Evolutionary conservation across 64 coral and sea anemone genomes (phyloP), one percentile per base, ranked within the genome.

Genomic region (Montipora sp.): DNA sequence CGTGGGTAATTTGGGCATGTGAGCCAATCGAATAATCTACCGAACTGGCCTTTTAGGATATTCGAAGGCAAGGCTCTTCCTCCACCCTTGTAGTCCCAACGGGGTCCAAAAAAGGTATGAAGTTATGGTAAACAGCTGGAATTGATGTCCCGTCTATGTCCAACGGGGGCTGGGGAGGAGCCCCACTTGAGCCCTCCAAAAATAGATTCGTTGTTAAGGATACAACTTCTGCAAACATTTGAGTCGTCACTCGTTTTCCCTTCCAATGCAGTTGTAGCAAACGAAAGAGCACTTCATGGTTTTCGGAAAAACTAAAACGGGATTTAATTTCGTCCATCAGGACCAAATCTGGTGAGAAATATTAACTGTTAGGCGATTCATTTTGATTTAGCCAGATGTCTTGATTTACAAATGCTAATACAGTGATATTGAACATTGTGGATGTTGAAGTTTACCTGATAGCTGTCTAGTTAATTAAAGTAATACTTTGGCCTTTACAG

Each of bases 301-400:
- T 21, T 92, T 96, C 19, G 95, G 95, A 48, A 94, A 94, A 68
- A 24, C 69, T 59, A 94, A 90, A 66, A 67, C 92, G 8, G 89
- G 95, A 48, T 96, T 66, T 24, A 98, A 98, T 60, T 98, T 98
- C 43, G 97, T 98, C 11, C 89, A 92, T 44, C 94, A 95, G 77
- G 97, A 98, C 83, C 97, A 98, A 87, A 98, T 98, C 27, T 98
- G 97, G 97, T 98, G 75, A 94, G 94, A 45, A 23, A 65, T 53
- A 53, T 13, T 7, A 36, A 77, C 57, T 19, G 19, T 9, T 58
- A 66, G 22, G 16, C 18, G 43, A 77, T 15, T 27, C n/a, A 22
- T 50, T 89, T 74, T 92, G 18, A 14, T 14, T 14, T 70, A 18
- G 55, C 81, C 68, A 58, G 24, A 24, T 57, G 61, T 87, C 48